Percentiles rank a stretch among this genome's conserved stretches.
These are phyloP conservation scores for Troides helena DNA, from an alignment of 2,888 invertebrate species.

Conservation along the genomic window DNA sequence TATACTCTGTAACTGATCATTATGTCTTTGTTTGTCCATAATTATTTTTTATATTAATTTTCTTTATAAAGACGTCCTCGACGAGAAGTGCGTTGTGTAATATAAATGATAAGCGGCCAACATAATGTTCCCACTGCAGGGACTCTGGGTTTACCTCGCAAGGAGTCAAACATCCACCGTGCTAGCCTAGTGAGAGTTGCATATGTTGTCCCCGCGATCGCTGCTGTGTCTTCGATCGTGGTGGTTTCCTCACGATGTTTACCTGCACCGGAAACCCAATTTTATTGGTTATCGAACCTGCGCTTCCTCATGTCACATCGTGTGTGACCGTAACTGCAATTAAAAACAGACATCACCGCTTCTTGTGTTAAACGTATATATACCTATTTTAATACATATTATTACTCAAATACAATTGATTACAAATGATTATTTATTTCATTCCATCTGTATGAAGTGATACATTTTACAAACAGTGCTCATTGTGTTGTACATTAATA, in stretches of 20 bases:
- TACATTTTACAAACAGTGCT: slow-evolving; percentile 56
- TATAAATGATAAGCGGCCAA: slow-evolving; percentile 18
- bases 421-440: slow-evolving; percentile 55
- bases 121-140: too few species aligned
- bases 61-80: slow-evolving; percentile 8
- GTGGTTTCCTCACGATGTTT: too few species aligned
- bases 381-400: neutral
- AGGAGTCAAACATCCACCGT: too few species aligned
- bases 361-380: neutral
- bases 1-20: slow-evolving; percentile 21
- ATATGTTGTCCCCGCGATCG: too few species aligned
- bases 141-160: too few species aligned
- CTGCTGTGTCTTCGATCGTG: too few species aligned
- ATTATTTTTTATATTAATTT: slow-evolving; percentile 28
- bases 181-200: too few species aligned
- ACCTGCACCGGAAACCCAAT: too few species aligned
- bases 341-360: too few species aligned
- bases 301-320: too few species aligned
- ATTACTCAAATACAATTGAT: slow-evolving; percentile 48
- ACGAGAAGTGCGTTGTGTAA: slow-evolving; percentile 19
- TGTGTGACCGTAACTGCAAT: too few species aligned
- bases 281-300: too few species aligned
- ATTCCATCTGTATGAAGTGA: slow-evolving; percentile 67
- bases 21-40: slow-evolving; percentile 21
- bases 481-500: slow-evolving; percentile 64